Evolutionary conservation across 2,113 vertebrate genomes (phyloP), one percentile per base, ranked within the genome.

Genomic region (Misgurnus mizolepis): DNA sequence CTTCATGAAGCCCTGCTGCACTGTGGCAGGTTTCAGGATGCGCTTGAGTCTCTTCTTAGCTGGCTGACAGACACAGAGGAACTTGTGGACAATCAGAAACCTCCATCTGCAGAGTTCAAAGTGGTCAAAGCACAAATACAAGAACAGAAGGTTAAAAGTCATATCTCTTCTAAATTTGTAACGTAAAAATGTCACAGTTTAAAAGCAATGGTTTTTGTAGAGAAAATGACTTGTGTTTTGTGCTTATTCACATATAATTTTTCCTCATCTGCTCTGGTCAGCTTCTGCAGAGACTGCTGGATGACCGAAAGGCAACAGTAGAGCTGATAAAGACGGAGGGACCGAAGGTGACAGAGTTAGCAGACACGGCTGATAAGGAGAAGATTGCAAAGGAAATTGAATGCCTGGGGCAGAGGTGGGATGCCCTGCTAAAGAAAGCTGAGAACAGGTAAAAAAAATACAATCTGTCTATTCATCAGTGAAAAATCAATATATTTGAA

Each of bases 61-160:
- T 99, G 98, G 98, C 92, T 99, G 81, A 95, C 90, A 39, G 98
- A 99, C 88, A 99, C 98, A 0, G 97, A 99, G 79, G 97, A 99
- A 22, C 95, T 99, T 0, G 92, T 99, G 82, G 94, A 95, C 90
- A 98, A 94, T 90, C 98, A 99, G 78, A 99, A 98, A 79, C 94
- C 95, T 50, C 96, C 96, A 0, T 99, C 96, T 34, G 97, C 97
- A 0, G 98, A 99, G 87, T 99, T 96, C 90, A 99, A 99, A 94
- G 98, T 99, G 67, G 96, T 99, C 72, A 99, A 98, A 87, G 98
- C 98, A 61, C 97, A 99, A 89, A 98, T 99, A 89, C 97, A 99
- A 86, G 98, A 99, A 84, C 98, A 99, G 87, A 99, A 97, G 92
- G 97, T 98, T 91, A 91, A 90, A 39, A 5, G 6, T 34, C 49